phyloP scores from a whole-genome alignment of 2,113 vertebrate genomes.

The Callospermophilus lateralis region DNA sequence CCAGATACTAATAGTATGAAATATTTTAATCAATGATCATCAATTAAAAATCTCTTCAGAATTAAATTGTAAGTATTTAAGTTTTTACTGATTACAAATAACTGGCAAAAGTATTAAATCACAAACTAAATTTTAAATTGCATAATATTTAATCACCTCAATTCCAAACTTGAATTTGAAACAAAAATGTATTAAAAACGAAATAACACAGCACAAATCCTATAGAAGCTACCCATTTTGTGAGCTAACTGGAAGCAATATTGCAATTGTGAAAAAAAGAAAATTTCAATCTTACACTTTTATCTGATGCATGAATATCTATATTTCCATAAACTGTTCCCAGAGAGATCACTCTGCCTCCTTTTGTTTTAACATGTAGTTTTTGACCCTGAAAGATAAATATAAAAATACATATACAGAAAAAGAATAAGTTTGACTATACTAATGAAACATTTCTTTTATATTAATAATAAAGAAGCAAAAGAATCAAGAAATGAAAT shows the following conservation, averaged over 20 bases:
- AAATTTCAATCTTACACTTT: slow-evolving; percentile 89
- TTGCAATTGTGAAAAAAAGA: background rate
- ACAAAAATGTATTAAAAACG: slow-evolving; percentile 44
- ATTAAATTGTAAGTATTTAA: slow-evolving; percentile 45
- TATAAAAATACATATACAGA: slow-evolving; percentile 49
- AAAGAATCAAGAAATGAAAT: background rate
- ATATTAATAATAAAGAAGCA: slow-evolving; percentile 30
- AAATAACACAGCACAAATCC: background rate
- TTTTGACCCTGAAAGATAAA: slow-evolving; percentile 91
- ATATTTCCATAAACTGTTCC: slow-evolving; percentile 95
- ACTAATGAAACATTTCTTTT: slow-evolving; percentile 53
- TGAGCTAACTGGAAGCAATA: slow-evolving; percentile 34
- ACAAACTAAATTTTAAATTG: slow-evolving; percentile 65
- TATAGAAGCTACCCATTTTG: background rate
- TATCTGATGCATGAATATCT: slow-evolving; percentile 91
- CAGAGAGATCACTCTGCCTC: slow-evolving; percentile 92
- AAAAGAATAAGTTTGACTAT: slow-evolving; percentile 43
- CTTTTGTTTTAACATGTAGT: slow-evolving; percentile 90
- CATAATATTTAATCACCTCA: slow-evolving; percentile 26
- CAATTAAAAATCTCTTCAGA: slow-evolving; percentile 50
- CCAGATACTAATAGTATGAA: background rate
- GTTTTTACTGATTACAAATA: slow-evolving; percentile 38
- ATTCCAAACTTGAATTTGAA: slow-evolving; percentile 51
- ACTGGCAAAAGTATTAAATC: slow-evolving; percentile 55
- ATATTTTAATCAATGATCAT: slow-evolving; percentile 42